These are phyloP conservation scores for Sceloporus undulatus DNA, from an alignment of 2,113 vertebrate genomes.

Conservation along the genomic window DNA sequence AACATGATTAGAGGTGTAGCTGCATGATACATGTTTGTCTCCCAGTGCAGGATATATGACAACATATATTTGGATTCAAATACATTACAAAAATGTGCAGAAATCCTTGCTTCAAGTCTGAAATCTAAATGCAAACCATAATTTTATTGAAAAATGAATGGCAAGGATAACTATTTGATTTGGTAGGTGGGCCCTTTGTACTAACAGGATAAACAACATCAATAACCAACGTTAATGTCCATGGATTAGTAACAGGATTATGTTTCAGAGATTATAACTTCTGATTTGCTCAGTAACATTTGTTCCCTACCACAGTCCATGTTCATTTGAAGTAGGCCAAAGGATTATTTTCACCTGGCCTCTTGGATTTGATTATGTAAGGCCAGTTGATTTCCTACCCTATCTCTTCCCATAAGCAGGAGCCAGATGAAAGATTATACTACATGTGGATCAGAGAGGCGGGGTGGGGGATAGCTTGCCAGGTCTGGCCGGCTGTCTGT, in stretches of 20 bases:
- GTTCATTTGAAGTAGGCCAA: neutral
- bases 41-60: too few species aligned
- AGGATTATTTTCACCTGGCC: conserved; percentile 34
- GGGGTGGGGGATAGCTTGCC: neutral
- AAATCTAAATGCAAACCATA: neutral
- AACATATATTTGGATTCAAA: too few species aligned
- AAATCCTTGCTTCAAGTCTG: neutral
- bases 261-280: neutral
- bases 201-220: neutral
- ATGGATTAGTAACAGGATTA: neutral
- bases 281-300: conserved; percentile 20
- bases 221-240: neutral
- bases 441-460: neutral
- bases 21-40: too few species aligned
- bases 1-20: too few species aligned
- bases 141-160: neutral
- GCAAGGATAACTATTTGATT: neutral
- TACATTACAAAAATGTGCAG: too few species aligned
- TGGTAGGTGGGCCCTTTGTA: neutral
- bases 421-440: conserved; percentile 14
- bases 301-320: conserved; percentile 13
- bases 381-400: conserved; percentile 7
- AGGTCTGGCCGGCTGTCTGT: neutral
- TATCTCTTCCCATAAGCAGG: conserved; percentile 17
- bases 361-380: conserved; percentile 22